Percentiles rank a stretch among this genome's conserved stretches.
phyloP scores from a whole-genome alignment of 1,140 invertebrate genomes.

The Drosophila ohnishii region DNA sequence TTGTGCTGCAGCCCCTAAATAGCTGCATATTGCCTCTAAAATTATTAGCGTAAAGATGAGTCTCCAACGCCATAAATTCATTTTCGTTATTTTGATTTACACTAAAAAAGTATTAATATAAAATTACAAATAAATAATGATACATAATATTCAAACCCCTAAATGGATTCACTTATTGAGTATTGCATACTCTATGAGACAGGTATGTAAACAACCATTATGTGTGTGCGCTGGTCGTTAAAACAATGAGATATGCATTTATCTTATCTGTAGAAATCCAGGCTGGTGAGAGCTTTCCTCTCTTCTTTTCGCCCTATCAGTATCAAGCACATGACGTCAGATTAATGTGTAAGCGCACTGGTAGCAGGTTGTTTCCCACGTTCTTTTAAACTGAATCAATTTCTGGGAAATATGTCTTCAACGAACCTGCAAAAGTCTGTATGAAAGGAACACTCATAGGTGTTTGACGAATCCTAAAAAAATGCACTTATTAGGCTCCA shows the following conservation, averaged over 20 bases:
- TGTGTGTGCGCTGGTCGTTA: not conserved
- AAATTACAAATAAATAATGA: no score
- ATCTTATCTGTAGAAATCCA: constrained; percentile 34
- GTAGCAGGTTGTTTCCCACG: constrained; percentile 17
- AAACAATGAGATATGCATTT: constrained; percentile 24
- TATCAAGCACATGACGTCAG: constrained; percentile 52
- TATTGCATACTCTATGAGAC: not conserved
- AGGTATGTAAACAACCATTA: constrained; percentile 31
- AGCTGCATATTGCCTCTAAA: not conserved
- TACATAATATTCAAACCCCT: not conserved
- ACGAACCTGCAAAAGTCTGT: not conserved
- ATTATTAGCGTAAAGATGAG: constrained; percentile 5
- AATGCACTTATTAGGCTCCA: constrained; percentile 30
- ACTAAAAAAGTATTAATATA: not conserved
- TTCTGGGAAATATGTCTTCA: not conserved
- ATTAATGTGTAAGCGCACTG: constrained; percentile 12
- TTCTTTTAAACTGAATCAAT: constrained; percentile 10
- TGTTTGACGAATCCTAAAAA: constrained; percentile 32
- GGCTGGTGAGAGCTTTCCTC: constrained; percentile 8
- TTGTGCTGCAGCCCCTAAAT: not conserved
- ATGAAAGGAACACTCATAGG: not conserved
- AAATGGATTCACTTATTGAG: not conserved
- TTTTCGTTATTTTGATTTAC: constrained; percentile 2
- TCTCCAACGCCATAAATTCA: constrained; percentile 20
- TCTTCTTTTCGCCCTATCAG: constrained; percentile 11